Evolutionary conservation across 1,140 invertebrate genomes (phyloP), one percentile per base, ranked within the genome.

Genomic region (Leptoteleia sp.): DNA sequence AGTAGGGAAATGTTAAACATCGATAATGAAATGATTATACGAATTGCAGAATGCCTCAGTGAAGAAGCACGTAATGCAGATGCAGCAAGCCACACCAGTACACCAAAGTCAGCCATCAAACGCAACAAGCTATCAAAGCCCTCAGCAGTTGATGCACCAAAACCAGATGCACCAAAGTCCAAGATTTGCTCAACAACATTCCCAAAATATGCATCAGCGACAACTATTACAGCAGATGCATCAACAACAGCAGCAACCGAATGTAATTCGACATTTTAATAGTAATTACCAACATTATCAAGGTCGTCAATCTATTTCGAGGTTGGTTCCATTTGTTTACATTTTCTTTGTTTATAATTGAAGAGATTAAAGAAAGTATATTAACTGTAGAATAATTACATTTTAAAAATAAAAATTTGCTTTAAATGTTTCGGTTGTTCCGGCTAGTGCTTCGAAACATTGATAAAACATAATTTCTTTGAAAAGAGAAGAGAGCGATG

Each of bases 201-300:
- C 86, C 1, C 87, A 89, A 31, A 89, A 86, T 52, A 86, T 88
- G 82, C 87, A 89, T 11, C 90, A 91, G 40, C 85, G 90, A 22
- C 90, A 91, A 17, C 80, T 88, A 70, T 91, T 90, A 82, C 92
- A 90, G 43, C 92, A 92, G 61, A 82, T 93, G 79, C 90, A 93
- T 75, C 91, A 93, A 75, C 61, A 52, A 11, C 84, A 38, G 22
- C 61, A 64, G 25, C 64, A 68, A 54, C 77, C 82, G 77, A 78
- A 79, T 16, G 65, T 78, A 13, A 37, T 83, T 15, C 75, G 81
- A 68, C 76, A 48, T 16, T 89, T 87, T 77, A 80, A 84, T 33
- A 84, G 82, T 38, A 84, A 83, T 33, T 81, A 87, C 7, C 88
- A 89, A 33, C 89, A 89, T 43, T 88, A 89, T 40, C 87, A 89